A percentile compares a stretch with the other conserved stretches of the same genome.
Evolutionary conservation across 2,888 invertebrate genomes (phyloP).

Genomic region (Harpalus rubripes): DNA sequence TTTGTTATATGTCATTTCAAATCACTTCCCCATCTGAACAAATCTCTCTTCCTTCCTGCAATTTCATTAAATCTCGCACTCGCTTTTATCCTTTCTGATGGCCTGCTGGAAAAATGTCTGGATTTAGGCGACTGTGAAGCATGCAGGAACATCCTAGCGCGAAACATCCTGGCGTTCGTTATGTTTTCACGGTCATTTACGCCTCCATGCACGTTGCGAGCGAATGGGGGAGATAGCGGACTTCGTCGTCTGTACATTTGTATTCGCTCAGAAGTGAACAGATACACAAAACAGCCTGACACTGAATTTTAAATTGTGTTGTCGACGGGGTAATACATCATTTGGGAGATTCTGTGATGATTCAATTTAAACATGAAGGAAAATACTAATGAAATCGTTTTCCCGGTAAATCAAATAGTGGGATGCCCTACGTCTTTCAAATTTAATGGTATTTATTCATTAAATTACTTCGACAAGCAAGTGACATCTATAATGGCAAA

Average conservation of each 20-base stretch:
- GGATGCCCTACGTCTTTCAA: too few relatives aligned
- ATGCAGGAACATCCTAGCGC: conserved; percentile 29
- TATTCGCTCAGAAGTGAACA: conserved; percentile 6
- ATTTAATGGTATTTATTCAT: too few relatives aligned
- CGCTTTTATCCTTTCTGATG: conserved; percentile 4
- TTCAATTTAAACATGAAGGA: not conserved
- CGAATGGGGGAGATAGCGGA: conserved; percentile 18
- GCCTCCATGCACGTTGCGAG: conserved; percentile 25
- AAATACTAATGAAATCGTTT: too few relatives aligned
- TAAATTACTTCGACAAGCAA: too few relatives aligned
- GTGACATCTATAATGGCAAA: too few relatives aligned
- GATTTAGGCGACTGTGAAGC: conserved; percentile 19
- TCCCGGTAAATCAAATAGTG: too few relatives aligned
- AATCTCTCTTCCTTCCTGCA: not conserved
- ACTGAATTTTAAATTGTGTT: conserved; percentile 14
- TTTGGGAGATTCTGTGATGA: not conserved
- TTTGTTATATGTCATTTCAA: not conserved
- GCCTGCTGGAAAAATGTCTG: not conserved
- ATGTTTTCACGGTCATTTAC: conserved; percentile 49
- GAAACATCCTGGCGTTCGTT: conserved; percentile 34
- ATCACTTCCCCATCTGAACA: conserved; percentile 17
- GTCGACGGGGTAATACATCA: not conserved
- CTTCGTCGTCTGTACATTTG: conserved; percentile 22
- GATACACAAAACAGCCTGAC: conserved; percentile 20
- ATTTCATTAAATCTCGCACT: too few relatives aligned